phyloP scores from a whole-genome alignment of 2,113 vertebrate species.

The Grantiella picta region DNA sequence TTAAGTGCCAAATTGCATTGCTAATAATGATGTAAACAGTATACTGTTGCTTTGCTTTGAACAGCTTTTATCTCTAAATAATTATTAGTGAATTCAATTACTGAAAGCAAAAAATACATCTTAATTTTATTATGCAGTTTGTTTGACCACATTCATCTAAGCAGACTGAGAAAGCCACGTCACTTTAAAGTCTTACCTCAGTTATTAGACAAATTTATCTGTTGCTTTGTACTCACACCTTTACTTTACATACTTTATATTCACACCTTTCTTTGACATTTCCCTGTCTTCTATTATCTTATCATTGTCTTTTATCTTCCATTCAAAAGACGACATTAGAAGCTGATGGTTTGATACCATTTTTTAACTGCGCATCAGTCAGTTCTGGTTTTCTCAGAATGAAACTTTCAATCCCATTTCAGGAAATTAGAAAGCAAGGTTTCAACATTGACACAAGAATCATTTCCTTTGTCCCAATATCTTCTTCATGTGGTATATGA shows the following conservation, averaged over 20 bases:
- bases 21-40: neutral
- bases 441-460: neutral
- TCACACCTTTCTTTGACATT: neutral
- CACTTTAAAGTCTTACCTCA: neutral
- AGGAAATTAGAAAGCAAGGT: neutral
- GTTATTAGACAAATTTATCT: neutral
- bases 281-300: neutral
- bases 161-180: neutral
- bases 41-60: neutral
- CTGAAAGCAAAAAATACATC: neutral
- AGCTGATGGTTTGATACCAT: neutral
- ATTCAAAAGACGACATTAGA: neutral
- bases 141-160: neutral
- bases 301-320: neutral
- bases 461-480: neutral
- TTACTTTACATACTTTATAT: too few relatives aligned
- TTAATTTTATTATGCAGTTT: neutral
- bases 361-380: neutral
- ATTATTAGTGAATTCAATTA: neutral
- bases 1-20: neutral
- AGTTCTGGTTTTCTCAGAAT: neutral
- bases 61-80: neutral
- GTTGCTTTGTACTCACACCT: neutral
- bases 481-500: neutral
- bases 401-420: neutral